Evolutionary conservation across 2,797 vertebrate species (phyloP).

Genomic region (Pantherophis vulpinus): DNA sequence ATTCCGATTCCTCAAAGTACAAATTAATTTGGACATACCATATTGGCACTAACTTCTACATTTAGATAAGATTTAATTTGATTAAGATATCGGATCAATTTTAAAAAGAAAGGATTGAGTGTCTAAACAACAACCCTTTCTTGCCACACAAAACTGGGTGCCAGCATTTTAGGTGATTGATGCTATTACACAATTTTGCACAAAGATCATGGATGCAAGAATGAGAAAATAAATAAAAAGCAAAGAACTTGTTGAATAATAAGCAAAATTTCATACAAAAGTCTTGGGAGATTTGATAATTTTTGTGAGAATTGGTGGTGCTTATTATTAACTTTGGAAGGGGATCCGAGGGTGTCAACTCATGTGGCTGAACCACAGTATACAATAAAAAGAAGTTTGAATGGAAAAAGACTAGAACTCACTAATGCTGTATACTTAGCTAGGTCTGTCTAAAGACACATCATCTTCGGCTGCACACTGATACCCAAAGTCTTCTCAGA

Average conservation of each 20-base stretch:
- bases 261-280: neutral
- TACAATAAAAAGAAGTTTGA: neutral
- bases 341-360: neutral
- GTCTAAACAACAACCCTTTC: neutral
- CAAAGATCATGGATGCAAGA: neutral
- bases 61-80: neutral
- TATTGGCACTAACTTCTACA: neutral
- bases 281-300: neutral
- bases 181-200: neutral
- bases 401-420: neutral
- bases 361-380: neutral
- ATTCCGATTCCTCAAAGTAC: no score
- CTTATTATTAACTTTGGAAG: neutral
- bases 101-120: neutral
- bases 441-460: neutral
- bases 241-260: neutral
- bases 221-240: neutral
- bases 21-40: no score
- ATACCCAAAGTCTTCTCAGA: conserved; percentile 17
- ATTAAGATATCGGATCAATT: neutral
- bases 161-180: neutral
- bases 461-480: neutral
- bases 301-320: neutral
- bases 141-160: neutral
- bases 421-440: neutral